phyloP scores from a whole-genome alignment of 1,140 invertebrate genomes.

The Aporrectodea caliginosa region DNA sequence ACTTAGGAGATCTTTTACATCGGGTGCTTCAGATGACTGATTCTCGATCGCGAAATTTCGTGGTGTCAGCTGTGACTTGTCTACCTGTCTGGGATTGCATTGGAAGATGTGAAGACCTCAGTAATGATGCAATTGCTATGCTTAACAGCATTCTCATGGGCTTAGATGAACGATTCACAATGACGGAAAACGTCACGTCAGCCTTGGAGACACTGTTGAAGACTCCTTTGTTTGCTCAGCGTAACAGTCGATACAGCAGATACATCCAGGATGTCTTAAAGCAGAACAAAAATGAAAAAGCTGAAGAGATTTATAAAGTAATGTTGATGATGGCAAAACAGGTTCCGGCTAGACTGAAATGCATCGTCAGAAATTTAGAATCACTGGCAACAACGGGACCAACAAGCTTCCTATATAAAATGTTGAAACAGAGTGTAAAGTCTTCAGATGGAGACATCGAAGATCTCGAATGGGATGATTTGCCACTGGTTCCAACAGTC shows the following conservation, averaged over 20 bases:
- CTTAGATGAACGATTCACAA: not conserved
- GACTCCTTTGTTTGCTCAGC: not conserved
- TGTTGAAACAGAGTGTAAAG: not conserved
- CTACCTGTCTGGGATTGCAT: not conserved
- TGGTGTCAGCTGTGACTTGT: not conserved
- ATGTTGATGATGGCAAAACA: not conserved
- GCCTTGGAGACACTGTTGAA: not conserved
- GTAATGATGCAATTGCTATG: not conserved
- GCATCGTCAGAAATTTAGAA: not conserved
- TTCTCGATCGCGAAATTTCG: not conserved
- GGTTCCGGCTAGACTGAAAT: not conserved
- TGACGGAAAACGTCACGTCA: not conserved
- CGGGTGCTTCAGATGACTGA: not conserved
- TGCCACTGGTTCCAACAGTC: constrained; percentile 15
- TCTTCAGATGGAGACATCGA: not conserved
- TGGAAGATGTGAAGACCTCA: not conserved
- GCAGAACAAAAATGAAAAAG: not conserved
- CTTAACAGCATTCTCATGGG: not conserved
- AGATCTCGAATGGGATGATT: not conserved
- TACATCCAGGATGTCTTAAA: not conserved
- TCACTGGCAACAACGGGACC: not conserved
- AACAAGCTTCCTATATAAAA: not conserved
- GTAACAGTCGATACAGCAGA: not conserved
- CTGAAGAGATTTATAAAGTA: not conserved
- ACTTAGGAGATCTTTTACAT: not conserved